Percentiles rank a stretch among this genome's conserved stretches.
Evolutionary conservation across 2,113 vertebrate genomes (phyloP).

Genomic region (Bos javanicus): DNA sequence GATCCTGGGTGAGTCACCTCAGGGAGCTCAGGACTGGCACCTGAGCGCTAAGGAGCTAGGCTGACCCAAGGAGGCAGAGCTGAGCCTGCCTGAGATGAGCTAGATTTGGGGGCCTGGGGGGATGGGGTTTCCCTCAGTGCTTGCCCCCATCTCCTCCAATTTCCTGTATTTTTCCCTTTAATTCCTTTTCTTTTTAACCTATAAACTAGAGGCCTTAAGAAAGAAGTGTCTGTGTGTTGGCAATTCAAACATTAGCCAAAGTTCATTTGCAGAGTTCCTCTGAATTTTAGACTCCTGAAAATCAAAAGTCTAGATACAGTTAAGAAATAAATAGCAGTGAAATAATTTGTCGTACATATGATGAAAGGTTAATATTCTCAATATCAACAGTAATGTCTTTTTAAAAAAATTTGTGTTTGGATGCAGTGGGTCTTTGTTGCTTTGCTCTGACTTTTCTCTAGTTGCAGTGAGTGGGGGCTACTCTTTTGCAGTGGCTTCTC

Average conservation of each 20-base stretch:
- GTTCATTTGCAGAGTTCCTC: background rate
- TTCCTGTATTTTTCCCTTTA: background rate
- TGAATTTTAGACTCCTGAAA: background rate
- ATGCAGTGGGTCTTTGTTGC: background rate
- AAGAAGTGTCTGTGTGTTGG: background rate
- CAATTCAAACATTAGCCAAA: constrained; percentile 3
- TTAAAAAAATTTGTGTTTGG: background rate
- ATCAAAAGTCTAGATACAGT: background rate
- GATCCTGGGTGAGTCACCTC: background rate
- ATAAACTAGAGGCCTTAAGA: background rate
- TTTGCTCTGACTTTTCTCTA: background rate
- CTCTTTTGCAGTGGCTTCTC: background rate
- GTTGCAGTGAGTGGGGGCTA: background rate
- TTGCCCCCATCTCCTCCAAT: background rate
- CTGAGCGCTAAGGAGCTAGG: background rate
- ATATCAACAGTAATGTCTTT: background rate
- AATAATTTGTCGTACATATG: background rate
- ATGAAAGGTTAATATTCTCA: background rate
- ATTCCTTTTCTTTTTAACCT: background rate
- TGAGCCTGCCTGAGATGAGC: background rate
- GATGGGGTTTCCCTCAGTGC: background rate
- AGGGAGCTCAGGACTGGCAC: background rate
- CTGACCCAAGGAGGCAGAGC: background rate
- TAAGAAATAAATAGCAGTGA: background rate
- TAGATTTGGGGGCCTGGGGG: no score